A percentile compares a stretch with the other conserved stretches of the same genome.
Conservation (phyloP, 1,140 invertebrate species). For the Leptonema lineaticorne region DNA sequence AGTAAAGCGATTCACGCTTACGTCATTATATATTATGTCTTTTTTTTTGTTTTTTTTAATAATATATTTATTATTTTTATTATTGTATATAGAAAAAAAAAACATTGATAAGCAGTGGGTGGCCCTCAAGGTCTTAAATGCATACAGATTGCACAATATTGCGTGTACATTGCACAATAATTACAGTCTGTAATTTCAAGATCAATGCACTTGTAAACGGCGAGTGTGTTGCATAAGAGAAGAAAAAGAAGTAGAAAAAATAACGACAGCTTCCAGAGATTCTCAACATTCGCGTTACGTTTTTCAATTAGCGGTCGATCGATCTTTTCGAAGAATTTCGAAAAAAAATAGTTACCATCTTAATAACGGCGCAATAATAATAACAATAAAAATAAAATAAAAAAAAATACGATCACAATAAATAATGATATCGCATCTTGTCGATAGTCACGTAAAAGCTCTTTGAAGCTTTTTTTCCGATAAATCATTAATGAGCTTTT, state of each 20-base stretch:
- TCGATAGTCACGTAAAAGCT: constrained; percentile 6
- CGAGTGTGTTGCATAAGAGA: not conserved
- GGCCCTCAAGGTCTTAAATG: constrained; percentile 3
- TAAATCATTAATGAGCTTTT: constrained; percentile 2
- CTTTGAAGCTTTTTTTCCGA: not conserved
- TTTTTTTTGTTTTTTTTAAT: too few relatives aligned
- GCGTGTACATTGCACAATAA: constrained; percentile 11
- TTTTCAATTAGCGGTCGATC: too few relatives aligned
- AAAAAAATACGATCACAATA: not conserved
- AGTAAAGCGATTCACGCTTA: too few relatives aligned
- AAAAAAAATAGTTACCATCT: not conserved
- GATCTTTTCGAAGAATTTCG: not conserved
- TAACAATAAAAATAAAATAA: not conserved
- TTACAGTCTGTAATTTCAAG: constrained; percentile 1
- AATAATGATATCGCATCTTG: constrained; percentile 4
- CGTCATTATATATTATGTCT: too few relatives aligned
- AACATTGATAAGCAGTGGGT: too few relatives aligned
- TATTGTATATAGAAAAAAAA: not conserved
- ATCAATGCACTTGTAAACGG: constrained; percentile 5
- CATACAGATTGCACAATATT: constrained; percentile 11
- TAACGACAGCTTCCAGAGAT: too few relatives aligned
- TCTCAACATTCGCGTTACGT: too few relatives aligned
- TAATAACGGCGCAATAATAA: too few relatives aligned
- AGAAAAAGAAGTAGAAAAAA: too few relatives aligned
- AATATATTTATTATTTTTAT: too few relatives aligned